Base-by-base conservation (phyloP, 2,888 invertebrate species). In the Kuschelorhynchus macadamiae region DNA sequence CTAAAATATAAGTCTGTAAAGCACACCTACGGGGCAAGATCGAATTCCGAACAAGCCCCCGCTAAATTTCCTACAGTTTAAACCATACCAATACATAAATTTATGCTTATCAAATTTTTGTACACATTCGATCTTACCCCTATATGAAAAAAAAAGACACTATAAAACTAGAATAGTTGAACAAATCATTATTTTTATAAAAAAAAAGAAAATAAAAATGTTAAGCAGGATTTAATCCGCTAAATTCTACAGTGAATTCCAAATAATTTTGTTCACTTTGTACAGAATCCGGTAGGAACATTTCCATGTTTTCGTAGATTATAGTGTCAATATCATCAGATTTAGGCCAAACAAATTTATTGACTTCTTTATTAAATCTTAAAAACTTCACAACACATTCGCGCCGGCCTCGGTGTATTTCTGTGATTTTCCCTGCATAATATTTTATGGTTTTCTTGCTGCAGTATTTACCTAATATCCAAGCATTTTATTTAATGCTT, bases 401-500 rank as follows among this genome's bases (percentile, higher is more conserved):
- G 17, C 61, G 41, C 52, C 52, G 18, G n/a, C 4, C 41, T 50
- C 17, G 36, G 52, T 25, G 12, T 50, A n/a, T n/a, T n/a, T n/a
- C n/a, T n/a, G n/a, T n/a, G n/a, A n/a, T n/a, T n/a, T n/a, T n/a
- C n/a, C n/a, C 50, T 20, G 61, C 50, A 61, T 14, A 61, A 41
- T 52, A 61, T 61, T 61, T 47, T 47, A 47, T 47, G n/a, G 25
- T 47, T 47, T 25, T 47, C 47, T 59, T 59, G 46, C 16, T 59
- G 17, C 30, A 39, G 33, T 62, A 62, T 60, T 60, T 60, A 18
- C 21, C 32, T 53, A 62, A 39, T 53, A 62, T 17, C 53, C 62
- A 62, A 53, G 55, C 53, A 62, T 62, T 42, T 42, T 56, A 39
- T 57, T 62, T 55, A 25, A 62, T 41, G 62, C 36, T 62, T 62